Evolutionary conservation across 1,140 invertebrate genomes (phyloP), one percentile per base, ranked within the genome.

Genomic region (Tetramorium parvispinum): DNA sequence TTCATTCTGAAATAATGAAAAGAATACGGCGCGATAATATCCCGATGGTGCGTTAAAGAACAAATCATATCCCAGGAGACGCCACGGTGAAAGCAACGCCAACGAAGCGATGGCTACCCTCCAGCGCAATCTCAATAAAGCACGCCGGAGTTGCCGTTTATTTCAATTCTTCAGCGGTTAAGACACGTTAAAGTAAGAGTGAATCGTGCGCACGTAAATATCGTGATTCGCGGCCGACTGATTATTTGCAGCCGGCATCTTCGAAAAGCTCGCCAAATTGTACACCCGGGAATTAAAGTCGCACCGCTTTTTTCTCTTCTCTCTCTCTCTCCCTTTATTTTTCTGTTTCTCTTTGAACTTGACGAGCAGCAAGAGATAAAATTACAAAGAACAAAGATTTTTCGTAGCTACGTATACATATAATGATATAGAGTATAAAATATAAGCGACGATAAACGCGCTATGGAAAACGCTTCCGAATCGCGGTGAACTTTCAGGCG

Each of bases 101-200:
- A 49, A 78, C 63, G 21, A 16, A 16, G 21, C 46, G 32, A 55
- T 40, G 59, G 63, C 46, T 70, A 40, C n/a, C 46, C 24, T 46
- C 46, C 78, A 70, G 63, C 78, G 63, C 78, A 81, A 81, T 81
- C 65, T 81, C 78, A 70, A 81, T 81, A 81, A 81, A 81, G 37
- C 37, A 81, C 63, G 21, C 13, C 78, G 21, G 37, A 81, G 63
- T 70, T 49, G 43, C 49, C 78, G 65, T 81, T 81, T 55, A 55
- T 81, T 81, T 81, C 78, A 81, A 81, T 81, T 81, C 65, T 70
- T 81, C 78, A 81, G 49, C 63, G 63, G 63, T 81, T 70, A 55
- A 81, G 78, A 57, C 21, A 70, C 63, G 46, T 81, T 70, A 55
- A 81, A 81, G 32, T 81, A 68, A 55, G 27, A 27, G 63, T 51